These are phyloP conservation scores for Drosophila kurseongensis DNA, from an alignment of 1,140 invertebrate genomes.

Conservation along the genomic window DNA sequence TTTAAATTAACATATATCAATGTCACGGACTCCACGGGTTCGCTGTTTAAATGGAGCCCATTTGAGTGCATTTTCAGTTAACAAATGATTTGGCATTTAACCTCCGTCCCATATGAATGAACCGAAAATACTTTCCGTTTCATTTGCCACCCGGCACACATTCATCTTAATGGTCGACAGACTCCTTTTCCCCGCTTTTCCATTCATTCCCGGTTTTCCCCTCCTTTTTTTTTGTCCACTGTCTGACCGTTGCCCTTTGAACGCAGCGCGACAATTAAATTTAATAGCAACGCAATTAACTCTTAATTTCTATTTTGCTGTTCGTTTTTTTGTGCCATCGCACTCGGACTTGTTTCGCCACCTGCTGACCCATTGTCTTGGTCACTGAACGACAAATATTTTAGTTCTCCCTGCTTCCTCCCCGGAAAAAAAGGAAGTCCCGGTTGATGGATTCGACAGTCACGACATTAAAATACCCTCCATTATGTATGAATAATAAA, in stretches of 20 bases:
- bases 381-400: slow-evolving; percentile 42
- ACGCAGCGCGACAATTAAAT: slow-evolving; percentile 76
- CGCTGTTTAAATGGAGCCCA: slow-evolving; percentile 5
- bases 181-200: slow-evolving; percentile 19
- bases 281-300: slow-evolving; percentile 80
- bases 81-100: slow-evolving; percentile 43
- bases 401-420: slow-evolving; percentile 17
- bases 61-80: slow-evolving; percentile 23
- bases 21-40: too few relatives aligned
- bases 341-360: slow-evolving; percentile 8
- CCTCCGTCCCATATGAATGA: slow-evolving; percentile 10
- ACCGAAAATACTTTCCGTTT: slow-evolving; percentile 45
- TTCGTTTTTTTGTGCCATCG: slow-evolving; percentile 32
- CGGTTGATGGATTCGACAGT: neutral
- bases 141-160: slow-evolving; percentile 41
- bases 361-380: slow-evolving; percentile 61
- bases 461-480: neutral
- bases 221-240: slow-evolving; percentile 5
- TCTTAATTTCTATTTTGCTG: slow-evolving; percentile 76
- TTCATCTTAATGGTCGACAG: slow-evolving; percentile 38
- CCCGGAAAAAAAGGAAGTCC: slow-evolving; percentile 2
- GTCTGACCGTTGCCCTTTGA: slow-evolving; percentile 36
- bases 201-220: neutral
- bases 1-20: slow-evolving; percentile 2
- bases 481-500: neutral